Evolutionary conservation across 2,797 vertebrate species (phyloP).

Genomic region (Fistularia tabacaria): DNA sequence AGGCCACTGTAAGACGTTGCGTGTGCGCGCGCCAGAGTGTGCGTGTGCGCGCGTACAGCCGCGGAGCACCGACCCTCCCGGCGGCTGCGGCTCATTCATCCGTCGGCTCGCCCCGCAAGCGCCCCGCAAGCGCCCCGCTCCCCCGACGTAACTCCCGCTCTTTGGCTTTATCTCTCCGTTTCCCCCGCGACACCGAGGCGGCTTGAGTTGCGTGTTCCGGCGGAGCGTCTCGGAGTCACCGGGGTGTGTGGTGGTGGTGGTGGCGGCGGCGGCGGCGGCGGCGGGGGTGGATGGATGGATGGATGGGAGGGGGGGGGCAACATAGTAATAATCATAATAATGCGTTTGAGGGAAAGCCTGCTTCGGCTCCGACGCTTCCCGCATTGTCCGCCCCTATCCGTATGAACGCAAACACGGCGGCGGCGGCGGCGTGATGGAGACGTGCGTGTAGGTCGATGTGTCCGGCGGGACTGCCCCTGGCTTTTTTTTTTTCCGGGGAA

Average conservation of each 20-base stretch:
- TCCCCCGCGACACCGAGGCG: too few relatives aligned
- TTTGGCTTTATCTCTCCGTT: too few relatives aligned
- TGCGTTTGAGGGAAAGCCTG: conserved; percentile 72
- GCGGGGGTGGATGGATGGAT: not conserved
- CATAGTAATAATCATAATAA: conserved; percentile 70
- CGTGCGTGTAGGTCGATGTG: conserved; percentile 59
- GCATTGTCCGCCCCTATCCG: conserved; percentile 37
- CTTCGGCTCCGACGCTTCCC: conserved; percentile 44
- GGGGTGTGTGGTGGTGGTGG: conserved; percentile 64
- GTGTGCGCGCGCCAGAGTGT: too few relatives aligned
- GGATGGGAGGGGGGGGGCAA: conserved; percentile 27
- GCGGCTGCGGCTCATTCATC: too few relatives aligned
- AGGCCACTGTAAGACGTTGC: too few relatives aligned
- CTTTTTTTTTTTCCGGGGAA: conserved; percentile 68
- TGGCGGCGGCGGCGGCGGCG: too few relatives aligned
- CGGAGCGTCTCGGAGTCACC: conserved; percentile 73
- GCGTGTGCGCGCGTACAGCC: too few relatives aligned
- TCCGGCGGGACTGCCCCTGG: conserved; percentile 70
- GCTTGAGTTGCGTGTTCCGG: not conserved
- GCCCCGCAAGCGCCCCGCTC: too few relatives aligned
- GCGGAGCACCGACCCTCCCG: too few relatives aligned
- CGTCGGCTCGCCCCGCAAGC: too few relatives aligned
- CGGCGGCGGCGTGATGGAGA: conserved; percentile 55
- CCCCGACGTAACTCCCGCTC: too few relatives aligned
- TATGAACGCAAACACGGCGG: conserved; percentile 22